phyloP scores from a whole-genome alignment of 2,113 vertebrate species.

The Zapornia atra region DNA sequence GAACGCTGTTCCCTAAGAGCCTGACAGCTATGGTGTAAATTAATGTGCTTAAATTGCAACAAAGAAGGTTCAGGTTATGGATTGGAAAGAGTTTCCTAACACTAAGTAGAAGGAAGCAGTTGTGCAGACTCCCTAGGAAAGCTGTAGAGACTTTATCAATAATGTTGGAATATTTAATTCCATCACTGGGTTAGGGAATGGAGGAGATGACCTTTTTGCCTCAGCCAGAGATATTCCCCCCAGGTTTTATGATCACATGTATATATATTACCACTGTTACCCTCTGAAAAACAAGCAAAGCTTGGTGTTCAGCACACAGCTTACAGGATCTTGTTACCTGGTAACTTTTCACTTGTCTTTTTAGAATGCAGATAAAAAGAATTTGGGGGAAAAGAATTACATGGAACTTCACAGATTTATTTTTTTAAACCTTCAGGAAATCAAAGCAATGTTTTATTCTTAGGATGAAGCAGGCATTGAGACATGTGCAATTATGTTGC shows the following conservation, averaged over 20 bases:
- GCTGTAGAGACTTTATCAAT: not conserved
- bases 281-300: not conserved
- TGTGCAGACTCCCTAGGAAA: not conserved
- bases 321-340: not conserved
- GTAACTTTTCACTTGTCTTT: not conserved
- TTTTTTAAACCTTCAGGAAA: not conserved
- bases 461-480: not conserved
- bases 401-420: not conserved
- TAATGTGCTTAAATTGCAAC: not conserved
- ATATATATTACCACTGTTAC: not conserved
- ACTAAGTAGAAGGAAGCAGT: not conserved
- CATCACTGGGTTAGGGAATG: not conserved
- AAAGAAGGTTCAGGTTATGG: not conserved
- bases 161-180: not conserved
- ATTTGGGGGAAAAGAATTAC: not conserved
- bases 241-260: not conserved
- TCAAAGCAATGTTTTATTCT: not conserved
- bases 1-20: not conserved
- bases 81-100: not conserved
- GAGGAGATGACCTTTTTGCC: not conserved
- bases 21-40: not conserved
- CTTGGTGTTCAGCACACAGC: not conserved
- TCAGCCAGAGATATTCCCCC: not conserved
- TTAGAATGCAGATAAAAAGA: not conserved
- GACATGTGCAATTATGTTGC: not conserved